These are phyloP conservation scores for Patella caerulea DNA, from an alignment of 2,888 invertebrate genomes.

Conservation along the genomic window DNA sequence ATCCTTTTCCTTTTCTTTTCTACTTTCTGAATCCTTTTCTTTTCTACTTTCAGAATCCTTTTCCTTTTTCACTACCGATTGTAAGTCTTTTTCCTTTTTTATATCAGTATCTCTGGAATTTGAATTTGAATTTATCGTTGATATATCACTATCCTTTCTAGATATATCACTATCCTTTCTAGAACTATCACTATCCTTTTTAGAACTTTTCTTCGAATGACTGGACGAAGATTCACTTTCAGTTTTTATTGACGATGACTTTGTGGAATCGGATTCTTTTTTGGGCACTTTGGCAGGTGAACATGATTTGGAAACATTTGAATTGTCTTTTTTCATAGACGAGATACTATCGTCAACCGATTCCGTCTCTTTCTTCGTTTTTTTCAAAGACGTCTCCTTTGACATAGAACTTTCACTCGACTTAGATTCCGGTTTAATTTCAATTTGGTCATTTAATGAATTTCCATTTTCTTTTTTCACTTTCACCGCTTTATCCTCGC, in stretches of 20 bases:
- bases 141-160: too few relatives aligned
- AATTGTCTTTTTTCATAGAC: background rate
- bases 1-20: background rate
- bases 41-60: background rate
- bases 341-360: background rate
- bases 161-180: too few relatives aligned
- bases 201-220: background rate
- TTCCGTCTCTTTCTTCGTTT: background rate
- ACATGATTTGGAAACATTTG: background rate
- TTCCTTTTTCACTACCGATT: background rate
- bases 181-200: background rate
- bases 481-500: too few relatives aligned
- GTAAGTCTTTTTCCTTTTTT: background rate
- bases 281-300: slow-evolving; percentile 2
- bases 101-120: background rate
- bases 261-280: background rate
- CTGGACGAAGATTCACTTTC: background rate
- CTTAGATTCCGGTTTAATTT: background rate
- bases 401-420: background rate
- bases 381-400: background rate
- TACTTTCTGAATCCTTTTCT: background rate
- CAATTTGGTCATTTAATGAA: too few relatives aligned
- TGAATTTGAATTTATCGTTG: too few relatives aligned
- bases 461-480: too few relatives aligned
- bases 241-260: background rate